These are phyloP conservation scores for Smithornis capensis DNA, from an alignment of 2,113 vertebrate genomes.

Conservation along the genomic window DNA sequence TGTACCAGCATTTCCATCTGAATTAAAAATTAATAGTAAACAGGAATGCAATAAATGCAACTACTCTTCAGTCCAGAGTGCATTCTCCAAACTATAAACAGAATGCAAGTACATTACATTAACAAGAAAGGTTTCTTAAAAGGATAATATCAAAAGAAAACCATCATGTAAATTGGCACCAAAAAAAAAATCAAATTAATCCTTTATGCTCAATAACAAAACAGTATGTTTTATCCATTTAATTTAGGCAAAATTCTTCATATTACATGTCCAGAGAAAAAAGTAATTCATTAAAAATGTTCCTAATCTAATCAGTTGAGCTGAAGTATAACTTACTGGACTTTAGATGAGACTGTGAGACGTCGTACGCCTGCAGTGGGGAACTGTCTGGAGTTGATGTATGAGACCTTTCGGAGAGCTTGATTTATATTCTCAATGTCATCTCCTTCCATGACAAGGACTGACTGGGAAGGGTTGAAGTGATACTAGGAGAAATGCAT, in stretches of 20 bases:
- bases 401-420: slow-evolving; percentile 91
- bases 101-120: background rate
- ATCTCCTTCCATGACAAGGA: slow-evolving; percentile 94
- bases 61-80: background rate
- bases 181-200: background rate
- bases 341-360: slow-evolving; percentile 88
- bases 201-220: background rate
- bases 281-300: background rate
- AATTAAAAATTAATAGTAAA: background rate
- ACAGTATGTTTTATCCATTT: background rate
- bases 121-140: background rate
- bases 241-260: background rate
- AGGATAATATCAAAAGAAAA: background rate
- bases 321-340: slow-evolving; percentile 85
- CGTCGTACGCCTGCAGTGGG: slow-evolving; percentile 86
- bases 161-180: background rate
- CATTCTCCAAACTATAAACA: background rate
- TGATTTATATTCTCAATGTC: slow-evolving; percentile 90
- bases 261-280: background rate
- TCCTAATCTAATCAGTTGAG: background rate
- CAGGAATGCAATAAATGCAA: background rate
- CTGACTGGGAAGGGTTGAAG: slow-evolving; percentile 96
- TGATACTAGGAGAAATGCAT: slow-evolving; percentile 83
- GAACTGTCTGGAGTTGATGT: slow-evolving; percentile 97
- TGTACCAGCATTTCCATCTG: background rate